Evolutionary conservation across 2,113 vertebrate genomes (phyloP).

Genomic region (Galbula dea): DNA sequence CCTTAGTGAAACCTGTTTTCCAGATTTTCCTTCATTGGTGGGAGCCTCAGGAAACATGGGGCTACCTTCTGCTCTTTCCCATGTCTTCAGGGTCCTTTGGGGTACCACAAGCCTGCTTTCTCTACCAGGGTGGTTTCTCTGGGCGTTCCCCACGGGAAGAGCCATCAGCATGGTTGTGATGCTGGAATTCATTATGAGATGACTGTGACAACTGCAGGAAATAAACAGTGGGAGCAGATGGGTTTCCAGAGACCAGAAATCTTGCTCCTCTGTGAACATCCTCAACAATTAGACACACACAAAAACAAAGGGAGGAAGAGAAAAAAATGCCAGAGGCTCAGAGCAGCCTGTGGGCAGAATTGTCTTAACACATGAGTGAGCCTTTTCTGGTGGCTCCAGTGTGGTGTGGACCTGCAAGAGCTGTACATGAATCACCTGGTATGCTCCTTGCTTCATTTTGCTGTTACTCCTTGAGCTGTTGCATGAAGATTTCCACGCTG

Average conservation of each 20-base stretch:
- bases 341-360: not conserved
- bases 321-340: not conserved
- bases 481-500: not conserved
- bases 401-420: not conserved
- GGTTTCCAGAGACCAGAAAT: slow-evolving; percentile 29
- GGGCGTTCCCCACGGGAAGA: not conserved
- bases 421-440: not conserved
- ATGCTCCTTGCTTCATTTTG: not conserved
- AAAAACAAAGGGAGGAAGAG: slow-evolving; percentile 5
- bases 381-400: not conserved
- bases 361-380: not conserved
- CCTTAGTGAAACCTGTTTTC: not conserved
- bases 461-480: not conserved
- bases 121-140: not conserved
- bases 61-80: not conserved
- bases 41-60: not conserved
- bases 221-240: slow-evolving; percentile 48
- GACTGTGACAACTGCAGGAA: slow-evolving; percentile 20
- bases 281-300: not conserved
- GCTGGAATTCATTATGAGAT: not conserved
- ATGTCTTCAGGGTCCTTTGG: not conserved
- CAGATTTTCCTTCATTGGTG: not conserved
- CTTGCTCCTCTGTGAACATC: not conserved
- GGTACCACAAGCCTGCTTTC: not conserved
- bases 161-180: not conserved